A percentile compares a stretch with the other conserved stretches of the same genome.
These are phyloP conservation scores for Hylaeus volcanicus DNA, from an alignment of 1,140 invertebrate species.

Conservation along the genomic window DNA sequence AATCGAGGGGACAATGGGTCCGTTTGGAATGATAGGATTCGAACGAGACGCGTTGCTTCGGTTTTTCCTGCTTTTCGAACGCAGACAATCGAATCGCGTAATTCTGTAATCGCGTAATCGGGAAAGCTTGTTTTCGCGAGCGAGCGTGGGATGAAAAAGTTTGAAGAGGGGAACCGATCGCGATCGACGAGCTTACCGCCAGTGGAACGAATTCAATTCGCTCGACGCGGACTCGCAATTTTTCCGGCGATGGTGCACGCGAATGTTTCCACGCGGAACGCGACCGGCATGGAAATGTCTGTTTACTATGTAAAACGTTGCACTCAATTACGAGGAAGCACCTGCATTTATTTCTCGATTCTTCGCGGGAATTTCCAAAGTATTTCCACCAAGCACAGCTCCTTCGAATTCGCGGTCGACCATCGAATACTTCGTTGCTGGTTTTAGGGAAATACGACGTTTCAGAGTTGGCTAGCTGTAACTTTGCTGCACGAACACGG, in stretches of 20 bases:
- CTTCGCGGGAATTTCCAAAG: neutral
- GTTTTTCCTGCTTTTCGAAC: no score
- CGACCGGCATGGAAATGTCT: conserved; percentile 51
- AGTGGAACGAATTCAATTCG: conserved; percentile 12
- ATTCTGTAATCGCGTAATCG: no score
- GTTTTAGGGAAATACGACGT: no score
- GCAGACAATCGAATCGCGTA: no score
- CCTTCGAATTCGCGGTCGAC: no score
- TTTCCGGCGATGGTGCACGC: conserved; percentile 31
- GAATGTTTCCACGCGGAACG: conserved; percentile 37
- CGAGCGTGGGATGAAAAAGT: neutral
- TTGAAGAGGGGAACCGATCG: no score
- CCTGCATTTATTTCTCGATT: conserved; percentile 11
- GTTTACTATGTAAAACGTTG: conserved; percentile 61
- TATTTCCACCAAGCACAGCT: conserved; percentile 7
- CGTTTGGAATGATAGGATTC: no score
- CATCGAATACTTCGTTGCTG: no score
- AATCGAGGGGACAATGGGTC: no score
- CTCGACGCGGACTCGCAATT: conserved; percentile 38
- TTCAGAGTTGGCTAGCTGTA: no score
- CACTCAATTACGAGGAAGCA: neutral
- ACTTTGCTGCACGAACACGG: no score
- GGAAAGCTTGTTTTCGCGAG: neutral
- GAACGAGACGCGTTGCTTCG: no score
- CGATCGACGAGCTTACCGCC: neutral